These are phyloP conservation scores for Dicroscelio sp. DNA, from an alignment of 2,888 invertebrate genomes.

Conservation along the genomic window DNA sequence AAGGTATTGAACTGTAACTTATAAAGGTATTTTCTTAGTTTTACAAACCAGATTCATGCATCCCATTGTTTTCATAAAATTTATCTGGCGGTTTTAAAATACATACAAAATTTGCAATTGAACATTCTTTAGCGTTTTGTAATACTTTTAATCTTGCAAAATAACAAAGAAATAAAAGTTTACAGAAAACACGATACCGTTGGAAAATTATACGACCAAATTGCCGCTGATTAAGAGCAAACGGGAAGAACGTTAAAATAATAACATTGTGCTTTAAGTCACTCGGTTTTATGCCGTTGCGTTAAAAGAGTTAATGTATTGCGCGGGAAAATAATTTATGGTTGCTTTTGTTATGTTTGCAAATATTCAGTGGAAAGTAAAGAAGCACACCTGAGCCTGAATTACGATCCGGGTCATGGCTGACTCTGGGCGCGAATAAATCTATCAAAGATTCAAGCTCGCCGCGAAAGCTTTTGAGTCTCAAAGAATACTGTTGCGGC, in stretches of 20 bases:
- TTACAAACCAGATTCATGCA: no score
- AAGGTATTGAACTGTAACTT: no score
- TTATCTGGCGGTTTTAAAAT: no score
- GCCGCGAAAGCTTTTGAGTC: conserved; percentile 69
- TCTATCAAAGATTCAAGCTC: conserved; percentile 75
- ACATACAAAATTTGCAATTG: no score
- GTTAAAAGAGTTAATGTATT: conserved; percentile 69
- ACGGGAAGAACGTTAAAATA: conserved; percentile 9
- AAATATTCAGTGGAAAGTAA: conserved; percentile 70
- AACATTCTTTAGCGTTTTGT: no score
- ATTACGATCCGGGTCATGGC: conserved; percentile 69
- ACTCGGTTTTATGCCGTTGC: conserved; percentile 27
- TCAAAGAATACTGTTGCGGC: conserved; percentile 62
- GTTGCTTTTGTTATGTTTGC: conserved; percentile 72
- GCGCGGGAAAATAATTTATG: conserved; percentile 58
- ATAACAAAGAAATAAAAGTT: neutral
- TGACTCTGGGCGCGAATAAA: conserved; percentile 69
- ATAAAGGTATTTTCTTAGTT: no score
- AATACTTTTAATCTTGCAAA: no score
- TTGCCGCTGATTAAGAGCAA: conserved; percentile 27
- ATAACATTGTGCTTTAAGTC: conserved; percentile 50
- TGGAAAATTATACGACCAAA: neutral
- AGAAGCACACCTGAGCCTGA: conserved; percentile 78
- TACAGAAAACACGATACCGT: neutral
- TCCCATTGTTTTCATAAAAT: no score